Conservation (phyloP, 1,140 invertebrate species). For the Brachionus calyciflorus region DNA sequence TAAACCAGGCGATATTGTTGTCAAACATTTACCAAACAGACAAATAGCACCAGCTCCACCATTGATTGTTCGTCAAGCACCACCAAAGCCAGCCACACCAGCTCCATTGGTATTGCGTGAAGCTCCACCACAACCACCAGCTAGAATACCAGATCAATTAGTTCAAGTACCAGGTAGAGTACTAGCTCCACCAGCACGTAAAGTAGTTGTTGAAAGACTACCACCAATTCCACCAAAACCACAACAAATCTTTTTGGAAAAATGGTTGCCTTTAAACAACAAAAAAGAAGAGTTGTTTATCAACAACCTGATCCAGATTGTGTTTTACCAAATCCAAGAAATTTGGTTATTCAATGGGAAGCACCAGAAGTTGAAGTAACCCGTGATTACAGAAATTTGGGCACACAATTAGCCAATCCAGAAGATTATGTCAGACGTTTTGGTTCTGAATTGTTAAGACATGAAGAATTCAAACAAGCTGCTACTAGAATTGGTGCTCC, state of each 20-base stretch:
- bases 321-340: constrained; percentile 27
- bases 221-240: constrained; percentile 41
- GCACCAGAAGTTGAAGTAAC: constrained; percentile 38
- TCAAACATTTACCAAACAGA: constrained; percentile 29
- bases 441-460: constrained; percentile 12
- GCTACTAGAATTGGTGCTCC: constrained; percentile 3
- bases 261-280: constrained; percentile 35
- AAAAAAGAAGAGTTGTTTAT: constrained; percentile 36
- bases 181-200: constrained; percentile 33
- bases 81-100: constrained; percentile 14
- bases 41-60: constrained; percentile 43
- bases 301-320: constrained; percentile 20
- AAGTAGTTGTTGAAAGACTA: constrained; percentile 39
- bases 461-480: constrained; percentile 13
- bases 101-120: constrained; percentile 35
- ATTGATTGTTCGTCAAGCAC: constrained; percentile 31
- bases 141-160: not conserved
- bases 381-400: constrained; percentile 34
- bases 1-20: constrained; percentile 31
- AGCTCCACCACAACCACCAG: constrained; percentile 31
- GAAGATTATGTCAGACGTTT: constrained; percentile 18
- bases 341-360: constrained; percentile 46
- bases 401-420: constrained; percentile 36
- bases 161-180: constrained; percentile 33
- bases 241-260: constrained; percentile 39